Evolutionary conservation across 2,797 vertebrate species (phyloP), one percentile per base, ranked within the genome.

Genomic region (Danio jaintianensis): DNA sequence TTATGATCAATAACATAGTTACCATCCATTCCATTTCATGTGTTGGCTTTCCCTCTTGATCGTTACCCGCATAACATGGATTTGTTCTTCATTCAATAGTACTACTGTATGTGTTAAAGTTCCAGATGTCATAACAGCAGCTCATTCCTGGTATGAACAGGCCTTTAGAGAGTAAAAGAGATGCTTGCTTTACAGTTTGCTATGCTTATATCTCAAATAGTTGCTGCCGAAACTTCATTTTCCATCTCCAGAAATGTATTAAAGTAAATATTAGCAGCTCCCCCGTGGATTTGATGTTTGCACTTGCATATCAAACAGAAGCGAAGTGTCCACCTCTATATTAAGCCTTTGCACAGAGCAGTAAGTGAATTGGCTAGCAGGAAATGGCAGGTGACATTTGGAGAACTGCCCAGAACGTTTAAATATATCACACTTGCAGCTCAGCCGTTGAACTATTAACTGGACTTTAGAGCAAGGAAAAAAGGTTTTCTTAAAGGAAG

Each of bases 301-400:
- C 62, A 42, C 62, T 71, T 72, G 74, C 77, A 83, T 83, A 80
- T 83, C 10, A 80, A 86, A 64, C 70, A 76, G 73, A 70, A 43
- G 42, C 40, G 74, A 72, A 75, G 45, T 66, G 58, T 68, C 77
- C 40, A 70, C 55, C 53, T 77, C 79, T 59, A 68, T 81, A 77
- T 76, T 64, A 73, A 62, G 45, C 53, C 53, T 71, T 73, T 66
- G 69, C 63, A 75, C 50, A 66, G 74, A 80, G 53, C 18, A 82
- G 53, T 85, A 80, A 82, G 77, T 63, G 43, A 53, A 82, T 42
- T 47, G 79, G 66, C 67, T 82, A 70, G 63, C 53, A 40, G 70
- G 38, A 67, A 79, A 83, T 47, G 58, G 64, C 85, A 80, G 68
- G 68, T 82, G 82, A 83, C 76, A 83, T 72, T 81, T 76, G 74